A percentile compares a stretch with the other conserved stretches of the same genome.
These are phyloP conservation scores for Hippocampus comes DNA, from an alignment of 2,113 vertebrate genomes.

Conservation along the genomic window DNA sequence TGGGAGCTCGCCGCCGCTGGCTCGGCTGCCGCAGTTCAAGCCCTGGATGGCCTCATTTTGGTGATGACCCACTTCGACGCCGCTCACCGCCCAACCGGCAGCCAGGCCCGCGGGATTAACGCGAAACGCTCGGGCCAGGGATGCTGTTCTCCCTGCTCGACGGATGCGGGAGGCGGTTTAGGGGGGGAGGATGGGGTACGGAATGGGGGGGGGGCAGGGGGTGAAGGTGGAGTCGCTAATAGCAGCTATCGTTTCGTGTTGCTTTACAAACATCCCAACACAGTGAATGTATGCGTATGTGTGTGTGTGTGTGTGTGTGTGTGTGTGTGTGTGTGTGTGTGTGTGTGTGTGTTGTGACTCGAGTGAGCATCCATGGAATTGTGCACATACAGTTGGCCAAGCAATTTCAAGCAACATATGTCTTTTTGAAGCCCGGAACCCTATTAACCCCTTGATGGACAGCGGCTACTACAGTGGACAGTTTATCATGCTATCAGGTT, in stretches of 20 bases:
- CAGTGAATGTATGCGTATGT: background rate
- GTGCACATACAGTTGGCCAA: background rate
- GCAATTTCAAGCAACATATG: background rate
- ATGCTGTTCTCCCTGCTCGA: conserved; percentile 13
- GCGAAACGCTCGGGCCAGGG: conserved; percentile 5
- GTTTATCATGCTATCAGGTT: too few species aligned
- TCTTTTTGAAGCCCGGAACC: background rate
- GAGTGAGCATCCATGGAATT: conserved; percentile 9
- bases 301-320: background rate
- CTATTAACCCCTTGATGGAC: background rate
- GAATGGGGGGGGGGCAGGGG: background rate
- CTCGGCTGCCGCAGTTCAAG: conserved; percentile 42
- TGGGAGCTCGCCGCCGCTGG: conserved; percentile 21
- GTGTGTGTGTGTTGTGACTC: conserved; percentile 9
- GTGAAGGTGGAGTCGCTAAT: conserved; percentile 4
- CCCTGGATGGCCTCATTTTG: conserved; percentile 58
- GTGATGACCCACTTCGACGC: conserved; percentile 59
- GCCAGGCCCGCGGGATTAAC: conserved; percentile 47
- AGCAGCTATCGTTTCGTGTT: conserved; percentile 28
- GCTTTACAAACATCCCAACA: conserved; percentile 3
- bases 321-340: background rate
- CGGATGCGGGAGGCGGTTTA: conserved; percentile 23
- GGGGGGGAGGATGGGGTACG: background rate
- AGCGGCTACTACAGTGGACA: too few species aligned
- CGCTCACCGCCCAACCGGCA: conserved; percentile 18